Base-by-base conservation (phyloP, 2,888 invertebrate species). In the Drosophila paranaensis region DNA sequence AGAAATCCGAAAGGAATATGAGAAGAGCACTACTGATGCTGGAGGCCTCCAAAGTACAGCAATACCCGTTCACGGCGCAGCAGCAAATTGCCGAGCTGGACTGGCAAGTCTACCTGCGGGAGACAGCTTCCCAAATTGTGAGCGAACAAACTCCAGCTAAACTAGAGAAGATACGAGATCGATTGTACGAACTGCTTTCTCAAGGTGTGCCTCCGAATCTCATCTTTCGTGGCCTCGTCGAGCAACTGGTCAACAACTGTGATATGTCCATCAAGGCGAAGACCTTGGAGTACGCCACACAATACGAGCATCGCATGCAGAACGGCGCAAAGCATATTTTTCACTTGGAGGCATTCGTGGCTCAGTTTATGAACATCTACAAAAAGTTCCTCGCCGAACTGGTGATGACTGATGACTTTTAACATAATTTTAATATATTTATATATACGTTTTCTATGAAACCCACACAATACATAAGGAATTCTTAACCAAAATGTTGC, bases 291-390 rank as follows among this genome's bases (percentile, higher is more conserved):
- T 94, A 96, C 88, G 99, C 99, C 11, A 97, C 98, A 0, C 94
- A 95, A 69, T 98, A 97, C 93, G 99, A 99, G 92, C 98, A 99
- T 91, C 95, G 97, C 81, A 96, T 99, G 95, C 96, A 96, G 87
- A 95, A 96, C 62, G 99, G 99, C 20, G 97, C 96, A 85, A 99
- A 99, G 93, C 95, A 97, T 27, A 98, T 99, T 86, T 98, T 98
- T 90, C 99, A 99, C 92, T 94, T 99, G 60, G 99, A 99, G 93
- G 98, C 98, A 3, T 99, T 99, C 94, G 96, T 98, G 54, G 98
- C 98, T 0, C 96, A 97, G 85, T 99, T 99, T 92, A 99, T 99
- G 99, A 95, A 96, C 40, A 95, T 98, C 80, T 98, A 98, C 91
- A 97, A 97, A 90, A 95, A 96, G 85, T 98, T 97, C 91, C 94